phyloP scores from a whole-genome alignment of 2,797 vertebrate species.

The Pseudochirops corinnae region DNA sequence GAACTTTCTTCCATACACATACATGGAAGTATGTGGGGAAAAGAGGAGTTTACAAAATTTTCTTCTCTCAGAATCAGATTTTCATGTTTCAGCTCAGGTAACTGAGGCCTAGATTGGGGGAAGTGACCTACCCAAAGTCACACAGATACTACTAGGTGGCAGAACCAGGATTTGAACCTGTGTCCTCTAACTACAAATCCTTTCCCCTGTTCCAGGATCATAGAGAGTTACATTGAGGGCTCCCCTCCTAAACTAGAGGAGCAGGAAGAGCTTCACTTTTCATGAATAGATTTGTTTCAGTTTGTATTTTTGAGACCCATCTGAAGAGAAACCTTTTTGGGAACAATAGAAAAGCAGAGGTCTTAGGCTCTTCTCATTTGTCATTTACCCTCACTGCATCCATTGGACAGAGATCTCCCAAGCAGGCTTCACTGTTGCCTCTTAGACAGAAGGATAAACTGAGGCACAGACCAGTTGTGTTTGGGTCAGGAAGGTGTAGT shows the following conservation, averaged over 20 bases:
- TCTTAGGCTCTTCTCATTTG: neutral
- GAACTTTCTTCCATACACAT: neutral
- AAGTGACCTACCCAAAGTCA: neutral
- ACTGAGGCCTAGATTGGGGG: neutral
- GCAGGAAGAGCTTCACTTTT: neutral
- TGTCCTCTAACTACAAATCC: neutral
- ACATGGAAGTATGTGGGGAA: neutral
- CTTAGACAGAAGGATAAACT: neutral
- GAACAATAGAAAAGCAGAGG: neutral
- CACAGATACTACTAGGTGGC: neutral
- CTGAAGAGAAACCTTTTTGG: neutral
- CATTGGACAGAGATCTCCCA: neutral
- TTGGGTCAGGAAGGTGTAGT: neutral
- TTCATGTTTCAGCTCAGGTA: neutral
- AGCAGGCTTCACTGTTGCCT: neutral
- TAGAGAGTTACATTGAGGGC: neutral
- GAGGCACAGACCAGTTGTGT: neutral
- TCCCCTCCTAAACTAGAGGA: neutral
- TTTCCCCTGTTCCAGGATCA: neutral
- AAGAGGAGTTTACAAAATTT: neutral
- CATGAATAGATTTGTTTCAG: neutral
- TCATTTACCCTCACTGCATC: neutral
- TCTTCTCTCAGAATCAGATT: neutral
- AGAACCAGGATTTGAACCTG: neutral
- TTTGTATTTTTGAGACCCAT: neutral